A percentile compares a stretch with the other conserved stretches of the same genome.
Evolutionary conservation across 2,888 invertebrate genomes (phyloP).

Genomic region (Limnephilus rhombicus): DNA sequence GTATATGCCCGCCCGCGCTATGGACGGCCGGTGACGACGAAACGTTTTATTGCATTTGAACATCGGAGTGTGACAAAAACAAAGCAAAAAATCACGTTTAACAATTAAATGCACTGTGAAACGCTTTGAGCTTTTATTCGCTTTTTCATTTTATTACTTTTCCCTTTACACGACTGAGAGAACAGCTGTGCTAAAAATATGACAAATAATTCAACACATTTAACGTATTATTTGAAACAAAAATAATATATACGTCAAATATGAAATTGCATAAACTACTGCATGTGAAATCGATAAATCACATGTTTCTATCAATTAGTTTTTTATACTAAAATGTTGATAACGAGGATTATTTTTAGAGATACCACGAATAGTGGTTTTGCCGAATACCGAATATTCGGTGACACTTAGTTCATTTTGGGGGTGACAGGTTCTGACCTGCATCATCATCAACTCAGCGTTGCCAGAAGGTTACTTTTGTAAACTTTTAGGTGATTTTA

Average conservation of each 20-base stretch:
- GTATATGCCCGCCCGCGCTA: neutral
- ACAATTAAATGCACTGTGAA: slow-evolving; percentile 57
- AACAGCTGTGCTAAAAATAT: slow-evolving; percentile 35
- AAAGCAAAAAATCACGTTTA: slow-evolving; percentile 49
- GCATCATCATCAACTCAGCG: no score
- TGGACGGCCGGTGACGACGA: slow-evolving; percentile 32
- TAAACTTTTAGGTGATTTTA: no score
- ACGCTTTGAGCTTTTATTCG: slow-evolving; percentile 48
- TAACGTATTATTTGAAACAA: neutral
- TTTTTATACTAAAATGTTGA: no score
- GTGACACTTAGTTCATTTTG: no score
- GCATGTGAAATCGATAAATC: neutral
- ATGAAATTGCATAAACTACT: neutral
- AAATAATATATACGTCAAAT: neutral
- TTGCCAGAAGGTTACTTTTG: no score
- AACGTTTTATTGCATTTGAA: slow-evolving; percentile 53
- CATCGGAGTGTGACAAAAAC: slow-evolving; percentile 56
- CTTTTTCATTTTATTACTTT: slow-evolving; percentile 51
- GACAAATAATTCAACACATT: slow-evolving; percentile 7
- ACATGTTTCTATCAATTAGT: no score
- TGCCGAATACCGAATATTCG: no score
- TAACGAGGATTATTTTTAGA: no score
- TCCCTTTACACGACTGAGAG: slow-evolving; percentile 30
- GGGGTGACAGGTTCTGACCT: no score
- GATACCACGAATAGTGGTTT: no score